phyloP scores from a whole-genome alignment of 2,888 invertebrate species.

The Atherix ibis region DNA sequence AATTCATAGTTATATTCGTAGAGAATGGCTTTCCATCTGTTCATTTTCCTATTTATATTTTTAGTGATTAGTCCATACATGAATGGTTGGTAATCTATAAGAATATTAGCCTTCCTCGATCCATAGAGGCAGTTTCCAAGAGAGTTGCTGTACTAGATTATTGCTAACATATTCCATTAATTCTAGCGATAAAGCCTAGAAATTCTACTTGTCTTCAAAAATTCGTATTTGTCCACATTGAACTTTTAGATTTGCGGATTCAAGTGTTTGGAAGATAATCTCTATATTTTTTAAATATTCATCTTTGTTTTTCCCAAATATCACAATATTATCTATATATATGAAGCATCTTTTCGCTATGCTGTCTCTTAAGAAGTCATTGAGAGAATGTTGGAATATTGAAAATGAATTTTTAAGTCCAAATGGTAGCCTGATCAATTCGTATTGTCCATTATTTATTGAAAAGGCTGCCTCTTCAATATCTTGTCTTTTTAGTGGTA shows the following conservation, averaged over 20 bases:
- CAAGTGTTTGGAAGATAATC: not conserved
- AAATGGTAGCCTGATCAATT: constrained; percentile 1
- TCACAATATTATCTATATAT: constrained; percentile 1
- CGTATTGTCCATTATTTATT: constrained; percentile 1
- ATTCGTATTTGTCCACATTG: constrained; percentile 4
- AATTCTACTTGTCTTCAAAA: constrained; percentile 1
- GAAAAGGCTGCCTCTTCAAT: too few species aligned
- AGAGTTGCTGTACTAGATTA: too few species aligned
- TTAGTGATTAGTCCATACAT: too few species aligned
- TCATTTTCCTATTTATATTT: too few species aligned
- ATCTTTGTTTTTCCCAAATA: not conserved
- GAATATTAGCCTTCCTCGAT: too few species aligned
- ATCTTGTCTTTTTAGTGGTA: constrained; percentile 2
- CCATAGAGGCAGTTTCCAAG: too few species aligned
- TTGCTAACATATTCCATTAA: too few species aligned
- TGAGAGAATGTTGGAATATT: constrained; percentile 3
- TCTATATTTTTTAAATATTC: constrained; percentile 1
- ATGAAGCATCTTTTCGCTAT: constrained; percentile 1
- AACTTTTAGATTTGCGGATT: not conserved
- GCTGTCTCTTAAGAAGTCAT: constrained; percentile 2
- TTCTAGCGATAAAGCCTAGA: not conserved
- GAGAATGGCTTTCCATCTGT: too few species aligned
- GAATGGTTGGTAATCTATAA: too few species aligned
- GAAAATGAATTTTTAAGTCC: constrained; percentile 1
- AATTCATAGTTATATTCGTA: too few species aligned